Conservation (phyloP, 2,888 invertebrate species). For the Tupiocoris notatus region DNA sequence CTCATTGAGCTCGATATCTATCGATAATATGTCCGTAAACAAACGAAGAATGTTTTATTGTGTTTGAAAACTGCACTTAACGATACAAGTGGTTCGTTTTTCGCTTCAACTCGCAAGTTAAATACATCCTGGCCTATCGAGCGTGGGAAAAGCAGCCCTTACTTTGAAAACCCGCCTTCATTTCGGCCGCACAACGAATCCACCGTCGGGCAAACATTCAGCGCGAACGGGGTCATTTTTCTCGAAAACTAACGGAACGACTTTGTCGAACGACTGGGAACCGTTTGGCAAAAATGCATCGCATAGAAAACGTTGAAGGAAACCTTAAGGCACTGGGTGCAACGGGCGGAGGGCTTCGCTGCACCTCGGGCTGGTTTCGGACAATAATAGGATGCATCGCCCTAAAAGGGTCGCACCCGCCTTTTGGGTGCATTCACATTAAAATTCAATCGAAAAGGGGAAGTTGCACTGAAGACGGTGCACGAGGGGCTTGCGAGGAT, state of each 20-base stretch:
- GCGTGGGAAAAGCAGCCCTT: not conserved
- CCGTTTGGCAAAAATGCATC: not conserved
- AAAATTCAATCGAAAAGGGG: not conserved
- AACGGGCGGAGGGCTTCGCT: not conserved
- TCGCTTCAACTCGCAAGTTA: too few relatives aligned
- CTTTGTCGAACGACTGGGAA: not conserved
- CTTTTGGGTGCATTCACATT: not conserved
- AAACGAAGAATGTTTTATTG: too few relatives aligned
- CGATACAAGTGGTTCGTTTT: too few relatives aligned
- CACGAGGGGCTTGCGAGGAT: not conserved
- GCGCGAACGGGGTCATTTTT: not conserved
- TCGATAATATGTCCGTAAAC: too few relatives aligned
- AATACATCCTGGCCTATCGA: too few relatives aligned
- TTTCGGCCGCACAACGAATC: not conserved
- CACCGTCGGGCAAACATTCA: not conserved
- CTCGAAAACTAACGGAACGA: not conserved
- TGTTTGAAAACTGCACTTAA: too few relatives aligned
- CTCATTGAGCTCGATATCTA: too few relatives aligned
- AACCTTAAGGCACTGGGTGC: not conserved
- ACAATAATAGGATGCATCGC: conserved; percentile 24
- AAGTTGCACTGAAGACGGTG: not conserved
- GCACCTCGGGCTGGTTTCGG: conserved; percentile 24
- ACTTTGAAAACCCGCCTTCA: too few relatives aligned
- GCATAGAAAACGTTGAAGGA: not conserved
- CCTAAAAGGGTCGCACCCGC: not conserved